Evolutionary conservation across 2,797 vertebrate genomes (phyloP).

Genomic region (Masticophis lateralis): DNA sequence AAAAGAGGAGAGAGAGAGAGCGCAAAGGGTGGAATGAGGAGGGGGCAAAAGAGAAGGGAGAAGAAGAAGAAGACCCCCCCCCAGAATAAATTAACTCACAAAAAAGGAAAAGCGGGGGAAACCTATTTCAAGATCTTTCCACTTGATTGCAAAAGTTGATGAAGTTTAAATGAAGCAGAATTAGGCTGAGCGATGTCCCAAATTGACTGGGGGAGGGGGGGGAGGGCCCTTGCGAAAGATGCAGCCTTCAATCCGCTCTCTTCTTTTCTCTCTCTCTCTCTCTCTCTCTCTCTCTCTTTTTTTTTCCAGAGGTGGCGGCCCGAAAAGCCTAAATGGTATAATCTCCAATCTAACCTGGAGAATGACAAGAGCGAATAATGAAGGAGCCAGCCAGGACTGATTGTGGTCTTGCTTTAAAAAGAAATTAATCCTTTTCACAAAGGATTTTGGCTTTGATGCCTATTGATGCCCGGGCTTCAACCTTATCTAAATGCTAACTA

Average conservation of each 20-base stretch:
- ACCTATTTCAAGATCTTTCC: slow-evolving; percentile 92
- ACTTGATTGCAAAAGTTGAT: slow-evolving; percentile 99
- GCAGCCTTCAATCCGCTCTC: slow-evolving; percentile 55
- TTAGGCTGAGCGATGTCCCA: slow-evolving; percentile 90
- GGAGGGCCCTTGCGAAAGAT: slow-evolving; percentile 65
- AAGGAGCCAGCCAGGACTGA: slow-evolving; percentile 78
- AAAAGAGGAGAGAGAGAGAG: slow-evolving; percentile 51
- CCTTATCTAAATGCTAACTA: slow-evolving; percentile 99
- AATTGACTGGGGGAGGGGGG: slow-evolving; percentile 68
- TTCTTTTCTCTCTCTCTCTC: background rate
- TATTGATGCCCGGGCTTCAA: slow-evolving; percentile 83
- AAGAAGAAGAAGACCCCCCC: no score
- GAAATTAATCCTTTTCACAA: slow-evolving; percentile 88
- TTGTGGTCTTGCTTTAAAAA: slow-evolving; percentile 85
- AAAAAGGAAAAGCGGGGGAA: slow-evolving; percentile 76
- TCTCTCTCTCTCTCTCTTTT: accelerated
- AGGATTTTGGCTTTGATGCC: slow-evolving; percentile 82
- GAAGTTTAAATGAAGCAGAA: slow-evolving; percentile 99
- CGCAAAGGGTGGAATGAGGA: slow-evolving; percentile 49
- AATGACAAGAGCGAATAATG: slow-evolving; percentile 93
- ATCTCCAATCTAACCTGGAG: slow-evolving; percentile 96
- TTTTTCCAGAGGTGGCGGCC: slow-evolving; percentile 42
- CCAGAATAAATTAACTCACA: slow-evolving; percentile 81
- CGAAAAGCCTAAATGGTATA: slow-evolving; percentile 89
- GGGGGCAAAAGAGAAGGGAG: slow-evolving; percentile 37